Evolutionary conservation across 2,888 invertebrate species (phyloP).

Genomic region (Abscondita cerata): DNA sequence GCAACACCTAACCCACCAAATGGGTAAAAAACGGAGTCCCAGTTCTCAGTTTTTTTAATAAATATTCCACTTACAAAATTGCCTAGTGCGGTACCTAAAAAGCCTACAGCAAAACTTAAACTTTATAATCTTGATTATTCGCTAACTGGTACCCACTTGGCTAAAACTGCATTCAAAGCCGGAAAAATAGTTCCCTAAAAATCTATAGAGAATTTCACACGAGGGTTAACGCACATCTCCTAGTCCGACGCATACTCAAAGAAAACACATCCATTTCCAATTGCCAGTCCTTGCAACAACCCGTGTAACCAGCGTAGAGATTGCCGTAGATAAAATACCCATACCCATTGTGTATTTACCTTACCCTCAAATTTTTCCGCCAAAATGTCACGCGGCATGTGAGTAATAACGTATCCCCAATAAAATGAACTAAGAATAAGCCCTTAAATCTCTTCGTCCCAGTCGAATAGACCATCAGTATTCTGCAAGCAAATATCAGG

Average conservation of each 20-base stretch:
- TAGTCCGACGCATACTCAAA: slow-evolving; percentile 72
- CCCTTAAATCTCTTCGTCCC: slow-evolving; percentile 74
- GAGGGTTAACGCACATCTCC: slow-evolving; percentile 67
- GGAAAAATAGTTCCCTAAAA: slow-evolving; percentile 65
- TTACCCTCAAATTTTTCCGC: slow-evolving; percentile 87
- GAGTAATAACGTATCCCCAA: slow-evolving; percentile 84
- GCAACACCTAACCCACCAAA: slow-evolving; percentile 78
- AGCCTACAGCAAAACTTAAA: slow-evolving; percentile 67
- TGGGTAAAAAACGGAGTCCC: slow-evolving; percentile 82
- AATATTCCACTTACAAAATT: slow-evolving; percentile 64
- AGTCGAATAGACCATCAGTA: slow-evolving; percentile 62
- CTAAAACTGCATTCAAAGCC: slow-evolving; percentile 66
- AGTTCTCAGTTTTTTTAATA: slow-evolving; percentile 69
- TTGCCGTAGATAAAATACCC: slow-evolving; percentile 82
- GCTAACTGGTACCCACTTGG: slow-evolving; percentile 66
- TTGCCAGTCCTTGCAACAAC: slow-evolving; percentile 71
- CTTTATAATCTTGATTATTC: slow-evolving; percentile 66
- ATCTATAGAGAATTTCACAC: too few relatives aligned
- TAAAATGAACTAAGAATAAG: slow-evolving; percentile 82
- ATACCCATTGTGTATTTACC: slow-evolving; percentile 82
- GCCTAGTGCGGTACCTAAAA: slow-evolving; percentile 55
- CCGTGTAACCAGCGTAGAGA: slow-evolving; percentile 84
- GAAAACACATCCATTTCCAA: slow-evolving; percentile 69
- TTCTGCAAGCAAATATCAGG: too few relatives aligned
- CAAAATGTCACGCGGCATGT: slow-evolving; percentile 81